Evolutionary conservation across 2,797 vertebrate species (phyloP).

Genomic region (Mormyrops attenuatus): DNA sequence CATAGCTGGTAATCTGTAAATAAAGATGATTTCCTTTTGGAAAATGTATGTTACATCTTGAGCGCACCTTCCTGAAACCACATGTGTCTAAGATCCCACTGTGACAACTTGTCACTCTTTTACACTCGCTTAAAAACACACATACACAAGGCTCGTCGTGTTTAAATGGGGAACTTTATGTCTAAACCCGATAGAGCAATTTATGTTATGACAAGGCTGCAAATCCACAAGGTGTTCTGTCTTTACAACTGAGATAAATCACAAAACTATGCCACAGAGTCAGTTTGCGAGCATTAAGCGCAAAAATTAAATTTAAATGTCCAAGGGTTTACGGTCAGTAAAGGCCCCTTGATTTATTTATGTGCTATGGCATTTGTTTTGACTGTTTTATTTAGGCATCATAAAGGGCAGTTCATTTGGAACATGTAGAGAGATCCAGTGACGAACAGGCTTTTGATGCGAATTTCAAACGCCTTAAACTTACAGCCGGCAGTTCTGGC

Average conservation of each 20-base stretch:
- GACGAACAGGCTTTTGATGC: conserved; percentile 31
- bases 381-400: conserved; percentile 58
- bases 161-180: conserved; percentile 58
- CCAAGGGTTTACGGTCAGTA: conserved; percentile 29
- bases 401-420: conserved; percentile 51
- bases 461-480: conserved; percentile 19
- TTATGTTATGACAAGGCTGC: conserved; percentile 62
- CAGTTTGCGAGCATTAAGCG: conserved; percentile 45
- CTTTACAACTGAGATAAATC: conserved; percentile 66
- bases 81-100: background rate
- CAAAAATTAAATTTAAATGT: conserved; percentile 23
- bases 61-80: background rate
- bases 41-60: background rate
- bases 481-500: background rate
- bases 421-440: conserved; percentile 37
- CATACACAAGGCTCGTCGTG: conserved; percentile 25
- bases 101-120: background rate
- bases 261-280: conserved; percentile 45
- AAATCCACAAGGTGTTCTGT: conserved; percentile 64
- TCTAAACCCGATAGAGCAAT: conserved; percentile 59
- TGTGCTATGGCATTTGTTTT: conserved; percentile 47
- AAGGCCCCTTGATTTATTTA: conserved; percentile 47
- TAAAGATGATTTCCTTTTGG: background rate
- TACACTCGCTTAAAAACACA: background rate
- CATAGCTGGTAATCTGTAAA: background rate